These are phyloP conservation scores for Amitus sp. DNA, from an alignment of 2,888 invertebrate genomes.

Conservation along the genomic window DNA sequence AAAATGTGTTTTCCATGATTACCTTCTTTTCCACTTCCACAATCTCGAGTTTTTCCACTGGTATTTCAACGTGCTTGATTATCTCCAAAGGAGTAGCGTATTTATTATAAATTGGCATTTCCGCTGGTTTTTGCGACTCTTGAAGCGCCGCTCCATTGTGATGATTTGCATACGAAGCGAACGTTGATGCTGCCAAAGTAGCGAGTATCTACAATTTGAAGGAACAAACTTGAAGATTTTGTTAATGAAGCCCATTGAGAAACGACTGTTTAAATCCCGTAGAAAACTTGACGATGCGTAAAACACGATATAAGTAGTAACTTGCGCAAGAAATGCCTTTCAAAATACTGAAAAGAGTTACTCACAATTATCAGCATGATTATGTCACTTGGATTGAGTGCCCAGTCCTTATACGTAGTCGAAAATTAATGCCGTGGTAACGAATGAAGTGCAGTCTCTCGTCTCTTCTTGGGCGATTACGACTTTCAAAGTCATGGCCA, in stretches of 20 bases:
- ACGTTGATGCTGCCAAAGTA: conserved; percentile 42
- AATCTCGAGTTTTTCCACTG: conserved; percentile 71
- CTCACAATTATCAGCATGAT: conserved; percentile 57
- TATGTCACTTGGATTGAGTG: conserved; percentile 11
- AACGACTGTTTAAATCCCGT: too few relatives aligned
- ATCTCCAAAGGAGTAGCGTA: conserved; percentile 68
- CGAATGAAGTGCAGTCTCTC: conserved; percentile 42
- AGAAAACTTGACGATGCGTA: too few relatives aligned
- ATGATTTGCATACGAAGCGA: conserved; percentile 52
- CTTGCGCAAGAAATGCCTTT: too few relatives aligned
- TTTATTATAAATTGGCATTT: conserved; percentile 51
- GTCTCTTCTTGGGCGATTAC: too few relatives aligned
- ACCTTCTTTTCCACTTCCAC: conserved; percentile 70
- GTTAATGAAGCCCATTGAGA: too few relatives aligned
- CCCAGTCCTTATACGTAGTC: conserved; percentile 18
- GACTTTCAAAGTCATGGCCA: conserved; percentile 64
- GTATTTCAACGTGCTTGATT: conserved; percentile 69
- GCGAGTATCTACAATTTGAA: conserved; percentile 51
- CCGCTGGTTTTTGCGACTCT: conserved; percentile 57
- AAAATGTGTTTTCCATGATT: conserved; percentile 10
- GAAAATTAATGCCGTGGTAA: too few relatives aligned
- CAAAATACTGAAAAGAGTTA: conserved; percentile 20
- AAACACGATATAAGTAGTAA: too few relatives aligned
- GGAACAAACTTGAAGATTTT: too few relatives aligned
- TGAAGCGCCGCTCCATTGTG: conserved; percentile 55